phyloP scores from a whole-genome alignment of 35 echinoderm and acorn worm species.

The Lytechinus pictus region DNA sequence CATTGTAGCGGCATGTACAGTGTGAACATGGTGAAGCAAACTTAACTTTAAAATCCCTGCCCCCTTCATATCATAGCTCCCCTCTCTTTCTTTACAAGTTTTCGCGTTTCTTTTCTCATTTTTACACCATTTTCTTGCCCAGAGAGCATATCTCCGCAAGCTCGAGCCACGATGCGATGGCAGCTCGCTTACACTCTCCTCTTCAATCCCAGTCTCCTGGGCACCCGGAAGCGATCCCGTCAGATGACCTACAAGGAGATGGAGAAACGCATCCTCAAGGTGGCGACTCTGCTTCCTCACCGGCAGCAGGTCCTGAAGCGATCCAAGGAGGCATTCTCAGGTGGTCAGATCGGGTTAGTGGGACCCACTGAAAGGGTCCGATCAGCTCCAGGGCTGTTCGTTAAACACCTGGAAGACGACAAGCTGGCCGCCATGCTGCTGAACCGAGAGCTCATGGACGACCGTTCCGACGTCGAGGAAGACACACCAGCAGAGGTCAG shows the following conservation, averaged over 20 bases:
- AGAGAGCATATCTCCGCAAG: conserved; percentile 14
- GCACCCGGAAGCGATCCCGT: conserved; percentile 53
- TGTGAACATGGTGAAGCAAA: no score
- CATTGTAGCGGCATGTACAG: no score
- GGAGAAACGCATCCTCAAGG: conserved; percentile 23
- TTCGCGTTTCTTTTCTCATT: neutral
- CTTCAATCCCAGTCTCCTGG: conserved; percentile 69
- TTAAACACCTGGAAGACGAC: neutral
- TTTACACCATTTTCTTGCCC: neutral
- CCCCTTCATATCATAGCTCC: no score
- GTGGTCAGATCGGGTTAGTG: neutral
- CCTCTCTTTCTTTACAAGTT: neutral
- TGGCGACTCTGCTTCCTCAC: conserved; percentile 63
- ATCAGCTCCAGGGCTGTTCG: neutral
- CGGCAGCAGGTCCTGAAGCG: conserved; percentile 64
- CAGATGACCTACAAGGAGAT: conserved; percentile 45
- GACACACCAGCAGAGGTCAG: neutral
- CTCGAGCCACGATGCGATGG: conserved; percentile 35
- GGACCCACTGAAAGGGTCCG: neutral
- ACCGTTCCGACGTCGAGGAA: neutral
- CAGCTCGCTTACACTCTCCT: conserved; percentile 64
- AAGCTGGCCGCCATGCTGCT: neutral
- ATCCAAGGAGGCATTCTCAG: conserved; percentile 23
- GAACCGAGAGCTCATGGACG: conserved; percentile 31
- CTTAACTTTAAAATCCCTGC: no score